Evolutionary conservation across 2,888 invertebrate species (phyloP).

Genomic region (Pterostichus niger): DNA sequence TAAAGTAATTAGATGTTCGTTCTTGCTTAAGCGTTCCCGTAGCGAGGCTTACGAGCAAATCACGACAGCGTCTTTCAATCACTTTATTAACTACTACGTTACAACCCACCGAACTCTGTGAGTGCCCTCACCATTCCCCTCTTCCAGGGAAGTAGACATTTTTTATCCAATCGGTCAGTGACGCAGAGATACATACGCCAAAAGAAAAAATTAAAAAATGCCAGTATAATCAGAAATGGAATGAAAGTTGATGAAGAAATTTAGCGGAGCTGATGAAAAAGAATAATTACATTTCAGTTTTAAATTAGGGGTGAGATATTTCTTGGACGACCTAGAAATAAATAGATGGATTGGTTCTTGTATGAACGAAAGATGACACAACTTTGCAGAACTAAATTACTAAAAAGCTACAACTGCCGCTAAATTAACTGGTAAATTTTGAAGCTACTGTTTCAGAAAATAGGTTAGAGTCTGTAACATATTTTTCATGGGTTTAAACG

Average conservation of each 20-base stretch:
- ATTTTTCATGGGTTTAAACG: too few species aligned
- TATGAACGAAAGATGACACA: too few species aligned
- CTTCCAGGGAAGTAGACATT: not conserved
- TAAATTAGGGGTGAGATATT: too few species aligned
- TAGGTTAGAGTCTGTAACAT: too few species aligned
- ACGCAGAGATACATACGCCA: not conserved
- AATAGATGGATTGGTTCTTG: too few species aligned
- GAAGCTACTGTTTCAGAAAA: too few species aligned
- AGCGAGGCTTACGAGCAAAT: not conserved
- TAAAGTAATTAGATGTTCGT: conserved; percentile 32
- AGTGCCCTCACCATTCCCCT: not conserved
- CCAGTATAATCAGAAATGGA: not conserved
- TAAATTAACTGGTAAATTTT: too few species aligned
- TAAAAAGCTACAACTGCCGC: too few species aligned
- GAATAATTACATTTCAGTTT: too few species aligned
- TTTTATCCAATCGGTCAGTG: not conserved
- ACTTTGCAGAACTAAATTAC: too few species aligned
- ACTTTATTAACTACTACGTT: conserved; percentile 15
- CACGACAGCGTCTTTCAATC: conserved; percentile 31
- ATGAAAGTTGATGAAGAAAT: not conserved
- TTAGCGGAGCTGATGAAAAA: not conserved
- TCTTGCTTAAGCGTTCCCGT: not conserved
- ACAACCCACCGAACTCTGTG: not conserved
- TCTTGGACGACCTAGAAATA: too few species aligned
- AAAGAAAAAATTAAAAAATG: not conserved